Evolutionary conservation across 2,888 invertebrate species (phyloP).

Genomic region (Syritta pipiens): DNA sequence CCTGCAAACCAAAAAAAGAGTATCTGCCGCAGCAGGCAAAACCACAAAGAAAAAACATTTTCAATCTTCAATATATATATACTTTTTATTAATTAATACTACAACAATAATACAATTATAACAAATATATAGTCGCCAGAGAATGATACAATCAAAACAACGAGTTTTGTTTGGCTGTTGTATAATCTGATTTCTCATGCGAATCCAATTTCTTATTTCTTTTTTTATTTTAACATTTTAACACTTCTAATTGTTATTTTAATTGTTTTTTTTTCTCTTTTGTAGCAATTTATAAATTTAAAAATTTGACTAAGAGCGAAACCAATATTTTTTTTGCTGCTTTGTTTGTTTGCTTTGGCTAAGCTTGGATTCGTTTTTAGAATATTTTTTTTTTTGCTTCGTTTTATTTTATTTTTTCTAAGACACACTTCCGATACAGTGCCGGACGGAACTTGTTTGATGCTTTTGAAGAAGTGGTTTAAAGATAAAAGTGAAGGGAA

Average conservation of each 20-base stretch:
- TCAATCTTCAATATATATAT: conserved; percentile 19
- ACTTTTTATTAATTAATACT: conserved; percentile 46
- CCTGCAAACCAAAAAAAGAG: background rate
- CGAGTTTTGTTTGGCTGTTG: conserved; percentile 31
- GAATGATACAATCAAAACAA: conserved; percentile 31
- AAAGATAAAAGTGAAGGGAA: no score
- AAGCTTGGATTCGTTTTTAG: conserved; percentile 12
- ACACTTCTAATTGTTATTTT: conserved; percentile 3
- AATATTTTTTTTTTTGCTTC: background rate
- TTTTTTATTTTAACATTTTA: conserved; percentile 47
- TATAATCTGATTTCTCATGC: conserved; percentile 26
- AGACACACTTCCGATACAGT: conserved; percentile 47
- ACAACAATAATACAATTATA: conserved; percentile 58
- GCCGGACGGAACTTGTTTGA: no score
- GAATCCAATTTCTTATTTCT: conserved; percentile 34
- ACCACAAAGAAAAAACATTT: background rate
- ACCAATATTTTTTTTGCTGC: conserved; percentile 37
- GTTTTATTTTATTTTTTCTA: no score
- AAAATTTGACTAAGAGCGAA: conserved; percentile 58
- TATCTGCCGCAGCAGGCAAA: background rate
- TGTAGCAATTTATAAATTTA: conserved; percentile 70
- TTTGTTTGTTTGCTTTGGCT: conserved; percentile 18
- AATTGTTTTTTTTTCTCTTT: conserved; percentile 42
- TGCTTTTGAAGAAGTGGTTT: no score
- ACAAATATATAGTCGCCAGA: conserved; percentile 43